Conservation (phyloP, 2,113 vertebrate species). For the Guaruba guarouba region DNA sequence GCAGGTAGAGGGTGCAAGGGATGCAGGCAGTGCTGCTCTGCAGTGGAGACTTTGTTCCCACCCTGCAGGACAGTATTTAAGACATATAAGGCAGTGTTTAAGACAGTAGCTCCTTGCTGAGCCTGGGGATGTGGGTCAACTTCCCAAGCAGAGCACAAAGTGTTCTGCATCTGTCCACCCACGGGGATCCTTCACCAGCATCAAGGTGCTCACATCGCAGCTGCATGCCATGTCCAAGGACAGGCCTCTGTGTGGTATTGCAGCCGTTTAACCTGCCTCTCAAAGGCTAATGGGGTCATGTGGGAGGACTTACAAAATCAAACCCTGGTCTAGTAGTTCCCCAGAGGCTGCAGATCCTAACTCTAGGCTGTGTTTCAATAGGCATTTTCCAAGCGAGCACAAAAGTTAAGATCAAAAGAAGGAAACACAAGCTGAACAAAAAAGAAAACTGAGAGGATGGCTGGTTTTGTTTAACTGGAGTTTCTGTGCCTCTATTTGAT, state of each 20-base stretch:
- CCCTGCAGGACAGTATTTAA: neutral
- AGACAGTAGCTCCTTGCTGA: neutral
- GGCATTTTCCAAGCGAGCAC: neutral
- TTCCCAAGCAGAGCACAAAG: neutral
- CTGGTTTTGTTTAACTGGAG: neutral
- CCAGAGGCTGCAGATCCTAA: neutral
- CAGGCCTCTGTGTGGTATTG: accelerated
- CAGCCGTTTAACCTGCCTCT: neutral
- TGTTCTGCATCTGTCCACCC: accelerated
- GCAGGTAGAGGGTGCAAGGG: neutral
- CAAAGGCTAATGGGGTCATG: neutral
- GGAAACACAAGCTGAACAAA: neutral
- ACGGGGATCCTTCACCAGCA: accelerated
- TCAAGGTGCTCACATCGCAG: accelerated
- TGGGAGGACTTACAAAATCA: neutral
- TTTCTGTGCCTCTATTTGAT: neutral
- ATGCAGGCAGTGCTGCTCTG: neutral
- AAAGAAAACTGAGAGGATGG: neutral
- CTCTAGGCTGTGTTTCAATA: neutral
- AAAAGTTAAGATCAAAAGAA: neutral
- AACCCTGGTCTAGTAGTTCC: neutral
- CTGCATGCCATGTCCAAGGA: accelerated
- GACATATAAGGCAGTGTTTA: neutral
- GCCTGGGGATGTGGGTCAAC: accelerated
- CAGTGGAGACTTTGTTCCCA: accelerated